These are phyloP conservation scores for Hartigia nigra DNA, from an alignment of 2,888 invertebrate species.

Conservation along the genomic window DNA sequence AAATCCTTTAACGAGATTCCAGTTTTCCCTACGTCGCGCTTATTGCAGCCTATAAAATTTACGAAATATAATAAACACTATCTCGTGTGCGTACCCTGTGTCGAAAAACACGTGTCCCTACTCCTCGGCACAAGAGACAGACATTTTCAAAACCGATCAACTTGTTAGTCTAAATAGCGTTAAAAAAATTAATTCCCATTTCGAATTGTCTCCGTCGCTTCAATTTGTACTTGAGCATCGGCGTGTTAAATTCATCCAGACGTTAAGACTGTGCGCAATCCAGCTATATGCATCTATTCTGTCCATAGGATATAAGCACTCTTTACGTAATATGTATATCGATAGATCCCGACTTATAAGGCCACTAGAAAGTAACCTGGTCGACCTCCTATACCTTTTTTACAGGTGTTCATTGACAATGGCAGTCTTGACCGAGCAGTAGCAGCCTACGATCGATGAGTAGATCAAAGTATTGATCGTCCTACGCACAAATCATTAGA, in stretches of 20 bases:
- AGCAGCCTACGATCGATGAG: constrained; percentile 3
- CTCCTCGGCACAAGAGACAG: not conserved
- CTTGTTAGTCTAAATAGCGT: not conserved
- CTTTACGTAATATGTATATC: not conserved
- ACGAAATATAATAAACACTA: not conserved
- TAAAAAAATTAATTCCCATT: not conserved
- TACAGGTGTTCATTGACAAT: not conserved
- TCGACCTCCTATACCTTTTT: constrained; percentile 35
- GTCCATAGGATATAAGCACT: constrained; percentile 6
- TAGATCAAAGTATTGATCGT: not conserved
- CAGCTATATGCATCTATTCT: not conserved
- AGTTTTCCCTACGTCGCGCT: not conserved
- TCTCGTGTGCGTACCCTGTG: not conserved
- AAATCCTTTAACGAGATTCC: not conserved
- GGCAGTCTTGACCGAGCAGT: not conserved
- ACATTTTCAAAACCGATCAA: not conserved
- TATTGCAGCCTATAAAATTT: not conserved
- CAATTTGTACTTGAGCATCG: not conserved
- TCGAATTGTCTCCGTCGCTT: not conserved
- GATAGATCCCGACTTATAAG: constrained; percentile 24
- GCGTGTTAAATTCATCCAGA: not conserved
- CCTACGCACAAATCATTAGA: not conserved
- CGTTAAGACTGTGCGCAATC: not conserved
- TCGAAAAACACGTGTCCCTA: not conserved
- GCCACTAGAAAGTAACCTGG: constrained; percentile 41